Base-by-base conservation (phyloP, 1,140 invertebrate genomes). In the Atta cephalotes region DNA sequence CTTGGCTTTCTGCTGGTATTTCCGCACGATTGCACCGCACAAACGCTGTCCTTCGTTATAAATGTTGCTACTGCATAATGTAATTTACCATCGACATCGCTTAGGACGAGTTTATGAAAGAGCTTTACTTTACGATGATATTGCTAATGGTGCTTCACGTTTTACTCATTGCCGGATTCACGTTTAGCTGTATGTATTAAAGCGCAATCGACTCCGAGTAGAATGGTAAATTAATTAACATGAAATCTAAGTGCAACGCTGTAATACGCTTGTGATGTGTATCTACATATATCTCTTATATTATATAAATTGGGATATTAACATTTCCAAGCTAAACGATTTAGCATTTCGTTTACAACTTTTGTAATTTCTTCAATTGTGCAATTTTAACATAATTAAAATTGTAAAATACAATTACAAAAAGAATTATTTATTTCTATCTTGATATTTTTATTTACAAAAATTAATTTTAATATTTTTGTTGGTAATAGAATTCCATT, bases 21-120 rank as follows among this genome's bases (percentile, higher is more conserved):
- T 84, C 80, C 56, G 84, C 63, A 25, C 68, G 78, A 45, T 71
- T 78, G 49, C 45, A 18, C 53, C 51, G 58, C 35, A 53, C 81
- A 68, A 56, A 56, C 66, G 65, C 51, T 85, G 14, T 45, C 3
- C 49, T 6, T 14, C 56, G 62, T 85, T 56, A 58, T 62, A 53
- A 72, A 58, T 18, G 21, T 56, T 66, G 28, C 21, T 87, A 39
- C 62, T 72, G 70, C 25, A 56, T 82, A 81, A 86, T 62, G 85
- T 71, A 71, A 86, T 86, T 86, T 86, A 80, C 39, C 77, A 82
- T 81, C 58, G 68, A 74, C 68, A 21, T 74, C 45, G 56, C 39
- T 76, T 62, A 84, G 45, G 56, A 84, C 39, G 18, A 45, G 25
- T 62, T 84, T 84, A 84, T 74, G 80, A 62, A 82, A 82, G 68